Percentiles rank a stretch among this genome's conserved stretches.
These are phyloP conservation scores for Argya squamiceps DNA, from an alignment of 2,797 vertebrate species.

Conservation along the genomic window DNA sequence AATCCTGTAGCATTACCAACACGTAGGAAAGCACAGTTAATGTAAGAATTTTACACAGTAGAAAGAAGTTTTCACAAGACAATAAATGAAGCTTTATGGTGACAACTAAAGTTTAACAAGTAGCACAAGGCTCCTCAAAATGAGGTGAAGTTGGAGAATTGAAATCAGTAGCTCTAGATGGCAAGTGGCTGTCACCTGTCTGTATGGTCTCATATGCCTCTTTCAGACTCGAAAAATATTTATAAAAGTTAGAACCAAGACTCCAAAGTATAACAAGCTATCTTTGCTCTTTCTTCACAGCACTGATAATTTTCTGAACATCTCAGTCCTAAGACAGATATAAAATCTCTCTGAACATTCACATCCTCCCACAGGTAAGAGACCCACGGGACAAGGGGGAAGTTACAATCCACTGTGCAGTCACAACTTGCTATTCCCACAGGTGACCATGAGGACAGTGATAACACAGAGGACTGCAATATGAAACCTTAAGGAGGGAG, in stretches of 20 bases:
- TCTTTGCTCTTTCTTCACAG: not conserved
- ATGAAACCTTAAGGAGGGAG: not conserved
- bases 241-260: not conserved
- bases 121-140: not conserved
- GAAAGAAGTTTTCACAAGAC: not conserved
- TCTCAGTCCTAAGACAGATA: not conserved
- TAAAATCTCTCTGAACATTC: not conserved
- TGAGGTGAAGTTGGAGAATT: not conserved
- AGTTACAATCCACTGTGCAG: not conserved
- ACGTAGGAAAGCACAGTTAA: not conserved
- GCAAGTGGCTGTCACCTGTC: not conserved
- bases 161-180: not conserved
- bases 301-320: not conserved
- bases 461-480: accelerated
- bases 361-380: not conserved
- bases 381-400: accelerated
- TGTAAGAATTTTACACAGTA: not conserved
- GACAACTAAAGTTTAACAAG: not conserved
- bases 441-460: not conserved
- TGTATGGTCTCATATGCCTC: not conserved
- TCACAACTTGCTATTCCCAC: not conserved
- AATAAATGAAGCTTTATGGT: not conserved
- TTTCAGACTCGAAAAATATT: not conserved
- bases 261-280: not conserved
- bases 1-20: not conserved